Percentiles rank a stretch among this genome's conserved stretches.
Evolutionary conservation across 2,113 vertebrate species (phyloP).

Genomic region (Aramus guarauna): DNA sequence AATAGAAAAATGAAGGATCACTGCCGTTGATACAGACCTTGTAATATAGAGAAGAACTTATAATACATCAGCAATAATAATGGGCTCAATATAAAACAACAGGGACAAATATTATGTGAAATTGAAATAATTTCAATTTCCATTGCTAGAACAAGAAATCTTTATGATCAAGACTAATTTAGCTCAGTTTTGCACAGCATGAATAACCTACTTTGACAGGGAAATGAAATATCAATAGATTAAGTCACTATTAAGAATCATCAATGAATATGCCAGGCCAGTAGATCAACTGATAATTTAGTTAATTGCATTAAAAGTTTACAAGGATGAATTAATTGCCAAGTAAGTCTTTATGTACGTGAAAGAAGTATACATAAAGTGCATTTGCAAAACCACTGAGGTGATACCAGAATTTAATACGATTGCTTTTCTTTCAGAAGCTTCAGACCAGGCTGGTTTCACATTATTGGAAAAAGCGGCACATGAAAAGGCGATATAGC

Average conservation of each 20-base stretch:
- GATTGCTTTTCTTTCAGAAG: neutral
- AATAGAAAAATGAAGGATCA: neutral
- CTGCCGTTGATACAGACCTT: neutral
- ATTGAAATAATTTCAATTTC: conserved; percentile 4
- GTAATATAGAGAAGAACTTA: neutral
- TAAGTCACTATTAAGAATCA: neutral
- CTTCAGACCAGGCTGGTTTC: neutral
- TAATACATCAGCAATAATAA: neutral
- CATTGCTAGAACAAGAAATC: neutral
- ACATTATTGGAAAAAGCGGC: neutral
- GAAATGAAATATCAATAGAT: conserved; percentile 23
- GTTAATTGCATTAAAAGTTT: neutral
- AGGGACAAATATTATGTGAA: neutral
- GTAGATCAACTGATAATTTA: neutral
- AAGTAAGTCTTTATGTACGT: neutral
- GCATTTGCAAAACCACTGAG: neutral
- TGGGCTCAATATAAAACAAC: neutral
- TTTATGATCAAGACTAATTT: neutral
- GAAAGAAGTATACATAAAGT: neutral
- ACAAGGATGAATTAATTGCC: neutral
- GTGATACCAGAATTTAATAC: neutral
- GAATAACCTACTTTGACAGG: neutral
- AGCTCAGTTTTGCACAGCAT: neutral
- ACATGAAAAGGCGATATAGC: neutral
- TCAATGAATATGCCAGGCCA: neutral